A percentile compares a stretch with the other conserved stretches of the same genome.
phyloP scores from a whole-genome alignment of 2,888 invertebrate genomes.

The Watsonalla cultraria region DNA sequence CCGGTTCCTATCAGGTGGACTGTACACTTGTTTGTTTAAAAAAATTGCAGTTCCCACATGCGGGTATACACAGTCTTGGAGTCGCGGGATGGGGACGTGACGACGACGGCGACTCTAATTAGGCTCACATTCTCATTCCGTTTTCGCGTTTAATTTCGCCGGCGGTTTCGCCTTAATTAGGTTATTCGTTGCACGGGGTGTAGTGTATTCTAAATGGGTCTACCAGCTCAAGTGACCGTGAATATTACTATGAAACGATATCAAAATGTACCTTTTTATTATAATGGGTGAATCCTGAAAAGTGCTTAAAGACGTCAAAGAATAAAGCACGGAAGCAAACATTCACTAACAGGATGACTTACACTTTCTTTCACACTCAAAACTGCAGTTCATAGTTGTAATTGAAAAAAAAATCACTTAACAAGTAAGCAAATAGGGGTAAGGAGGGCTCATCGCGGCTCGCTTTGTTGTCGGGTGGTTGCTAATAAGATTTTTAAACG shows the following conservation, averaged over 20 bases:
- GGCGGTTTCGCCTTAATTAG: constrained; percentile 79
- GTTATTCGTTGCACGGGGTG: constrained; percentile 63
- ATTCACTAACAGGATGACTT: constrained; percentile 73
- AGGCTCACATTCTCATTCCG: constrained; percentile 80
- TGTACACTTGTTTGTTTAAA: too few species aligned
- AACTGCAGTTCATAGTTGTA: constrained; percentile 67
- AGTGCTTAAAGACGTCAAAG: constrained; percentile 32
- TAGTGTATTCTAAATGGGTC: constrained; percentile 35
- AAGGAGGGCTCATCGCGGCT: constrained; percentile 43
- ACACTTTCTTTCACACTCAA: constrained; percentile 60
- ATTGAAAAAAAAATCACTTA: constrained; percentile 77
- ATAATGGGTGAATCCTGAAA: constrained; percentile 25
- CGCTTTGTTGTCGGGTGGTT: constrained; percentile 69
- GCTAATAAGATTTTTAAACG: constrained; percentile 78
- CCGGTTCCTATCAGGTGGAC: too few species aligned
- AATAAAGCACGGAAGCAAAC: constrained; percentile 54
- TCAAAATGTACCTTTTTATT: too few species aligned
- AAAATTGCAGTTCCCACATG: not conserved
- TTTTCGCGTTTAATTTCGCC: constrained; percentile 80
- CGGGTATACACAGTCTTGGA: not conserved
- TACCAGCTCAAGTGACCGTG: constrained; percentile 46
- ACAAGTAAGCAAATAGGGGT: constrained; percentile 69
- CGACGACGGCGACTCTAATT: constrained; percentile 67
- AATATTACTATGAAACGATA: too few species aligned
- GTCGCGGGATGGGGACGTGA: not conserved